Base-by-base conservation (phyloP, 2,888 invertebrate species). In the Oligia fasciuncula region DNA sequence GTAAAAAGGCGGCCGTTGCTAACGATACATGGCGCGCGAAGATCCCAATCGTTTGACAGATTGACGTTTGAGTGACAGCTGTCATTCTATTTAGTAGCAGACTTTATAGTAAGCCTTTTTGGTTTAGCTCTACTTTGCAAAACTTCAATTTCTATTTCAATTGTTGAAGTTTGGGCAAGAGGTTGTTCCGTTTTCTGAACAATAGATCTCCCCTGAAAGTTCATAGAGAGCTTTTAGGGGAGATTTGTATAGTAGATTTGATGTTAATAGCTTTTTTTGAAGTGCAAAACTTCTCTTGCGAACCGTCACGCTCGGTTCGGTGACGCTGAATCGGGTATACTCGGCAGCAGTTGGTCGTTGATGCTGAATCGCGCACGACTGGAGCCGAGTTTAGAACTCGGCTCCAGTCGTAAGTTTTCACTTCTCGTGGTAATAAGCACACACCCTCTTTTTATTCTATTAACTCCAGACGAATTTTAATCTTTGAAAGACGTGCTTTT, bases 21-120 rank as follows among this genome's bases (percentile, higher is more conserved):
- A 80, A 88, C 87, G 77, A 85, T 60, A n/a, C 57, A 60, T 66
- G 76, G 81, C 86, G 81, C 84, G 88, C 82, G 85, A 84, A 87
- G 87, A 87, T 87, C 19, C 72, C 76, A 84, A 87, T 87, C 87
- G 66, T 85, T 54, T 88, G 88, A 87, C 84, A 82, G 87, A 79
- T 51, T 51, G 88, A 88, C 80, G 65, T 86, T 72, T 83, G 88
- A 86, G 68, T 78, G 87, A 88, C 87, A 84, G 87, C 84, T 77
- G 79, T 84, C 87, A 82, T 84, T 80, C 70, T 82, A 76, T 76
- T 83, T 65, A 66, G 73, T 73, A 74, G 73, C 29, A 46, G 66
- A 43, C n/a, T 73, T 62, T 67, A 11, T 73, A 54, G 65, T 54
- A 67, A 66, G 71, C 17, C 68, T 86, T 74, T 84, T 86, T 83